Conservation (phyloP, 2,797 vertebrate genomes). For the Meda fulgida region DNA sequence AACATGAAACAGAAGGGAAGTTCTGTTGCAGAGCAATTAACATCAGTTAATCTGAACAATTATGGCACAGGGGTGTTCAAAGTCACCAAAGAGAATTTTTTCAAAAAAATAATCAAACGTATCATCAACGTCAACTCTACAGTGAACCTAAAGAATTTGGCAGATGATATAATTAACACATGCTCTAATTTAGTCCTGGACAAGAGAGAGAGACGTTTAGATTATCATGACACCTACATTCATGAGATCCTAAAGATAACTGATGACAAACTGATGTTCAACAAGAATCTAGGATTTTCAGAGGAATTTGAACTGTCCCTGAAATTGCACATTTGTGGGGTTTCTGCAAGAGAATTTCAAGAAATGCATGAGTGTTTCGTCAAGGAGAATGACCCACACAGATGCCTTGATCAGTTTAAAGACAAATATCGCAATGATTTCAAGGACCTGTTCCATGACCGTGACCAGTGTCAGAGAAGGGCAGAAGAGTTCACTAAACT, state of each 20-base stretch:
- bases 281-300: background rate
- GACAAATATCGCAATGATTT: constrained; percentile 65
- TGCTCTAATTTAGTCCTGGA: constrained; percentile 44
- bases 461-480: constrained; percentile 71
- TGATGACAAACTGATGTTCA: constrained; percentile 50
- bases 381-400: constrained; percentile 60
- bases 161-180: constrained; percentile 51
- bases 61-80: constrained; percentile 8
- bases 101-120: fast-evolving
- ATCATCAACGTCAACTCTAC: background rate
- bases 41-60: fast-evolving
- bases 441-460: constrained; percentile 65
- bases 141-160: constrained; percentile 8
- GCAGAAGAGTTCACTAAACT: constrained; percentile 66
- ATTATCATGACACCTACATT: constrained; percentile 70
- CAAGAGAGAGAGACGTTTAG: background rate
- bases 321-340: constrained; percentile 70
- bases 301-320: constrained; percentile 67
- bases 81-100: no score
- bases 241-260: constrained; percentile 66
- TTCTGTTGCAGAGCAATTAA: constrained; percentile 50
- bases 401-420: constrained; percentile 63
- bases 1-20: constrained; percentile 63
- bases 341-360: constrained; percentile 66
- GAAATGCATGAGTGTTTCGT: constrained; percentile 68